Percentiles rank a stretch among this genome's conserved stretches.
Evolutionary conservation across 2,888 invertebrate species (phyloP).

Genomic region (Cepaea hortensis): DNA sequence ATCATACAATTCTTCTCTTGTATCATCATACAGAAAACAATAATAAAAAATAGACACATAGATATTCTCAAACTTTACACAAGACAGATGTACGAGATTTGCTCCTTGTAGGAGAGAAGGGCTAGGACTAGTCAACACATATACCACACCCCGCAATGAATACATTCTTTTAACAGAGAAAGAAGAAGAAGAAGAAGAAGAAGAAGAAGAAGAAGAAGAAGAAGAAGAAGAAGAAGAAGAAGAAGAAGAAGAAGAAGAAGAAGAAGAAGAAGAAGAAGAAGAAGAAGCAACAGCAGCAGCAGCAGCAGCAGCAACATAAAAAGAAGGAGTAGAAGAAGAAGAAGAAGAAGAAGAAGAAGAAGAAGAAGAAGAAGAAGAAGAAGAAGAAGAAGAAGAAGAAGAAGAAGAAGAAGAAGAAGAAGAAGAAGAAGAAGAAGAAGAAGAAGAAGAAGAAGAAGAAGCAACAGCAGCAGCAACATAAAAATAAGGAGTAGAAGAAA

Average conservation of each 20-base stretch:
- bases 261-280: background rate
- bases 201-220: background rate
- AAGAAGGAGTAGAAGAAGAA: no score
- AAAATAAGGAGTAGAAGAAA: slow-evolving; percentile 11
- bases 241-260: background rate
- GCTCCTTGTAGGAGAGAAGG: no score
- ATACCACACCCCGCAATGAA: no score
- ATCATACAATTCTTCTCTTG: no score
- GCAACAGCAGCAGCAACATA: background rate
- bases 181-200: slow-evolving; percentile 2
- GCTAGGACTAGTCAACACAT: no score
- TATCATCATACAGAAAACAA: no score
- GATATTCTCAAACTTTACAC: no score
- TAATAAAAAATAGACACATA: no score
- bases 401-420: slow-evolving; percentile 1
- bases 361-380: slow-evolving; percentile 3
- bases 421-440: background rate
- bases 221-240: no score
- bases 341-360: no score
- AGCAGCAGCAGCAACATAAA: background rate
- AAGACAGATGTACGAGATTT: no score
- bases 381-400: slow-evolving; percentile 7
- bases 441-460: background rate
- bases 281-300: background rate
- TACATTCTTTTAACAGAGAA: background rate